Base-by-base conservation (phyloP, 1,140 invertebrate genomes). In the Goniozus legneri region DNA sequence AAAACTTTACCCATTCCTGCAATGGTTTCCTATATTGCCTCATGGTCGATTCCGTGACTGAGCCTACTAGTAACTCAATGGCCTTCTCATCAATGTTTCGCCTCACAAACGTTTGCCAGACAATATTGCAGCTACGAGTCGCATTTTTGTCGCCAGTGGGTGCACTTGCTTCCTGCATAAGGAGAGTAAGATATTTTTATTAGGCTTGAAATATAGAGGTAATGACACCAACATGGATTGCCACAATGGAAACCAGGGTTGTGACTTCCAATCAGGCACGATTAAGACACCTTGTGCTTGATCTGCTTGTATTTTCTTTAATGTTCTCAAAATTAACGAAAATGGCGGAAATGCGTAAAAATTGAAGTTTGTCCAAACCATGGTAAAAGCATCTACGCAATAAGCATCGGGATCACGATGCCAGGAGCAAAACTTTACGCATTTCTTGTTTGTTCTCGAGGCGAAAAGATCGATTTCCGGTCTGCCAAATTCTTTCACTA, bases 121-220 rank as follows among this genome's bases (percentile, higher is more conserved):
- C 44, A 46, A 34, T 18, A 14, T 41, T 10, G 47, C 20, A 50
- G 15, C 64, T 49, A 65, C n/a, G 42, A 62, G 32, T 46, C 37
- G 39, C 42, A 65, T 19, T 14, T 14, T 34, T 16, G 8, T 15
- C 39, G 56, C 52, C 44, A 64, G 10, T 14, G 39, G 42, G 53
- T 67, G 33, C 21, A 12, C 37, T 31, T 48, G 4, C 16, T 43
- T 3, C 50, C 60, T 54, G 55, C 21, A 39, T 13, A 36, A 20
- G n/a, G 46, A 66, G 13, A 53, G 16, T 39, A 62, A 49, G 1
- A 65, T 34, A 8, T 60, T 40, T 8, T 54, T 8, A 46, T 46
- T 44, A 50, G 58, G 31, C 12, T 43, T n/a, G 8, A 37, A 20
- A 41, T 34, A 24, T 52, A 62, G 10, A 31, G 40, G 52, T 16